These are phyloP conservation scores for Sphecodes monilicornis DNA, from an alignment of 2,888 invertebrate genomes.

Conservation along the genomic window DNA sequence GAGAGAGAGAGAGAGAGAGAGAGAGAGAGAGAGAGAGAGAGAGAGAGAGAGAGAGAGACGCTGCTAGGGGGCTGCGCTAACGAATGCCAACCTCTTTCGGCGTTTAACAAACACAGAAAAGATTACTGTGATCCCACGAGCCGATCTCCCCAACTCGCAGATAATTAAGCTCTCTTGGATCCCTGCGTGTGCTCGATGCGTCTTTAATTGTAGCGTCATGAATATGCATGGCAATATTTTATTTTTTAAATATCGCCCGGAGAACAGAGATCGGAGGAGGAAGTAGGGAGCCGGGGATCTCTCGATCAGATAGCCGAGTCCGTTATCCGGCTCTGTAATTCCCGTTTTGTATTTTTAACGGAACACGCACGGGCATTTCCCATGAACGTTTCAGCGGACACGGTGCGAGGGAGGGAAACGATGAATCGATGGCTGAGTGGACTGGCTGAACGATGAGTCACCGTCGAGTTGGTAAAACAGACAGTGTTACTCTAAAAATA, in stretches of 20 bases:
- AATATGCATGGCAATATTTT: constrained; percentile 69
- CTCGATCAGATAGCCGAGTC: constrained; percentile 41
- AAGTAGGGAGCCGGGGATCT: constrained; percentile 35
- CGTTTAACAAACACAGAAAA: constrained; percentile 64
- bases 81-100: constrained; percentile 68
- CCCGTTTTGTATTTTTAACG: constrained; percentile 18
- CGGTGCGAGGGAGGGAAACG: not conserved
- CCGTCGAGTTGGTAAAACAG: not conserved
- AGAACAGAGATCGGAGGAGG: constrained; percentile 1
- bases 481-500: not conserved
- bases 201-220: constrained; percentile 70
- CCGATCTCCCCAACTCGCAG: constrained; percentile 61
- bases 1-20: not conserved
- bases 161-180: constrained; percentile 72
- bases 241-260: constrained; percentile 58
- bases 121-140: constrained; percentile 62
- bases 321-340: constrained; percentile 33
- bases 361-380: not conserved
- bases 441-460: not conserved
- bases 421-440: constrained; percentile 11
- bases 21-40: not conserved
- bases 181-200: constrained; percentile 56
- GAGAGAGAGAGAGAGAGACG: not conserved
- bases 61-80: constrained; percentile 41
- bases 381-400: constrained; percentile 2